phyloP scores from a whole-genome alignment of 2,113 vertebrate genomes.

The Lophura nycthemera region DNA sequence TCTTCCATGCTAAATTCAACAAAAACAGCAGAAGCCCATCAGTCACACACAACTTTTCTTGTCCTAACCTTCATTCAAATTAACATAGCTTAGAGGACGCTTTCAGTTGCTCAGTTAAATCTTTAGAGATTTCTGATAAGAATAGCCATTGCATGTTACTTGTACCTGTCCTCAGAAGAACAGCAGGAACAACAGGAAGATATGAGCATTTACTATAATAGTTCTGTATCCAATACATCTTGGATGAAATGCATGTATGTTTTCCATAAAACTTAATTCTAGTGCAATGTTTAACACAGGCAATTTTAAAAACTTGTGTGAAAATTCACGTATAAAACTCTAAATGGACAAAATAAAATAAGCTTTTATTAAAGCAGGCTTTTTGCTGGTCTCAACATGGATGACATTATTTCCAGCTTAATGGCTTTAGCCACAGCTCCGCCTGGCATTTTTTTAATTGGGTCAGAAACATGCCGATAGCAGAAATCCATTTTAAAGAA shows the following conservation, averaged over 20 bases:
- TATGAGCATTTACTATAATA: neutral
- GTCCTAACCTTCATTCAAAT: neutral
- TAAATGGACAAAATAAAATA: neutral
- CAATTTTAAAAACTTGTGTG: neutral
- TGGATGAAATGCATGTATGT: rapidly evolving
- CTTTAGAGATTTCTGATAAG: neutral
- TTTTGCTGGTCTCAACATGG: neutral
- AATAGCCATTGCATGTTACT: neutral
- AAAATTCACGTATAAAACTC: neutral
- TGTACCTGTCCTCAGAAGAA: neutral
- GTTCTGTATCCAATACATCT: neutral
- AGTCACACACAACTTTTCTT: rapidly evolving
- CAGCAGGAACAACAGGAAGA: neutral
- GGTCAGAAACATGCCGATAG: conserved; percentile 71
- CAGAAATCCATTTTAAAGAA: conserved; percentile 74
- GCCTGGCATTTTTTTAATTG: conserved; percentile 55
- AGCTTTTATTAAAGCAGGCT: neutral
- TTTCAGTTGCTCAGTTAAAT: neutral
- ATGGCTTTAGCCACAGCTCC: conserved; percentile 54
- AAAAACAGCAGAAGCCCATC: neutral
- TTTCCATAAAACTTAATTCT: neutral
- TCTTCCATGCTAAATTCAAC: neutral
- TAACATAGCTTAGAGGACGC: neutral
- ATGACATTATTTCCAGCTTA: conserved; percentile 59
- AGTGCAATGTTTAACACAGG: neutral